These are phyloP conservation scores for Passerina amoena DNA, from an alignment of 2,113 vertebrate genomes.

Conservation along the genomic window DNA sequence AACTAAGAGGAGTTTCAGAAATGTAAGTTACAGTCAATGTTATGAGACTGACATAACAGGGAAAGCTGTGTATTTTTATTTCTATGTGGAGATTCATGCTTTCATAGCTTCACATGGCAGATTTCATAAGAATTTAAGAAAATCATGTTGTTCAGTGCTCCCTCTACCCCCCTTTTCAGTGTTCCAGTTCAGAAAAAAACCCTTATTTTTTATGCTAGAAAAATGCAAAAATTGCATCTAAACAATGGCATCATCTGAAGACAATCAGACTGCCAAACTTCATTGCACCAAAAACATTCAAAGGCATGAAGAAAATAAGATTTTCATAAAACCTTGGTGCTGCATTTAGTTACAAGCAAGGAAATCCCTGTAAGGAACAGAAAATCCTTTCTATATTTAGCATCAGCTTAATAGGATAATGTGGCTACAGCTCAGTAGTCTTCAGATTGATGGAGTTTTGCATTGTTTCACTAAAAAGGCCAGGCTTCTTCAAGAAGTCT, in stretches of 20 bases:
- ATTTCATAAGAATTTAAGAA: not conserved
- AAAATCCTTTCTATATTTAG: slow-evolving; percentile 55
- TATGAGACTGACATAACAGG: not conserved
- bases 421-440: not conserved
- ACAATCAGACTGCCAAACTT: not conserved
- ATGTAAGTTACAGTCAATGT: not conserved
- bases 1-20: not conserved
- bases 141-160: not conserved
- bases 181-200: not conserved
- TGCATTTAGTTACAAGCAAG: slow-evolving; percentile 15
- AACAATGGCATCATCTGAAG: not conserved
- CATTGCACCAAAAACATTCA: not conserved
- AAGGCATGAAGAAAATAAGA: not conserved
- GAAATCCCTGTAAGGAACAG: slow-evolving; percentile 17
- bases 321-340: not conserved
- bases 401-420: slow-evolving; percentile 24
- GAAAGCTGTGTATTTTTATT: not conserved
- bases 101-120: fast-evolving
- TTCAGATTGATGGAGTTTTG: not conserved
- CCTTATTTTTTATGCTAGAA: not conserved
- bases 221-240: not conserved
- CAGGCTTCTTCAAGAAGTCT: not conserved
- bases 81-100: not conserved
- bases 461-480: not conserved
- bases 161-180: not conserved